Evolutionary conservation across 2,888 invertebrate species (phyloP), one percentile per base, ranked within the genome.

Genomic region (Thymelicus acteon): DNA sequence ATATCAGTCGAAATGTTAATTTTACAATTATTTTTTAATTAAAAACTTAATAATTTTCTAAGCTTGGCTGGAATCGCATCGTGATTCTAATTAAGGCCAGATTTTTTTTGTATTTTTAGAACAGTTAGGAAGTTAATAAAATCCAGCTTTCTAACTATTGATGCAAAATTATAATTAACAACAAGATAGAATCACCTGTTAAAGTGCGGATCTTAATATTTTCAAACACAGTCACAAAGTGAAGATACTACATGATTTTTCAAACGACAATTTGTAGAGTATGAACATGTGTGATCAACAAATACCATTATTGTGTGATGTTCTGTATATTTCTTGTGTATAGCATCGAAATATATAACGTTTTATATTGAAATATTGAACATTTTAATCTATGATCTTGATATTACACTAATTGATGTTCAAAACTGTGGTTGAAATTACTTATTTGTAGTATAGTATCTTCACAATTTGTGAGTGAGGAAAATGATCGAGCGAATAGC

Each of bases 1-100:
- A 91, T 87, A 91, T 92, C 92, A 92, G 92, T 92, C 92, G 84
- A 92, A 91, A 91, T 89, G 85, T 89, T 88, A 86, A 89, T 85
- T 89, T 89, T 90, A 91, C 86, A 88, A 87, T 87, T 86, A 88
- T 83, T 83, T 85, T 86, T 77, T 74, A 77, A 76, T 72, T 40
- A 75, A 80, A 78, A 78, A 77, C 75, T 75, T 76, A 75, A 78
- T 79, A 77, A 75, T 74, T 77, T 72, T 75, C 78, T 86, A 82
- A 87, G 81, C 82, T 89, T 91, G 91, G 91, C 91, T 90, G 90
- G 90, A 90, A 89, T 91, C 88, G 87, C 87, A 85, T 82, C 85
- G 82, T 85, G 82, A 84, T 86, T 88, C 89, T 86, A 85, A 79
- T 82, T 90, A 90, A 89, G 90, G 90, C 90, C 90, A 86, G 85